Percentiles rank a stretch among this genome's conserved stretches.
phyloP scores from a whole-genome alignment of 2,797 vertebrate genomes.

The Darevskia nairensis region DNA sequence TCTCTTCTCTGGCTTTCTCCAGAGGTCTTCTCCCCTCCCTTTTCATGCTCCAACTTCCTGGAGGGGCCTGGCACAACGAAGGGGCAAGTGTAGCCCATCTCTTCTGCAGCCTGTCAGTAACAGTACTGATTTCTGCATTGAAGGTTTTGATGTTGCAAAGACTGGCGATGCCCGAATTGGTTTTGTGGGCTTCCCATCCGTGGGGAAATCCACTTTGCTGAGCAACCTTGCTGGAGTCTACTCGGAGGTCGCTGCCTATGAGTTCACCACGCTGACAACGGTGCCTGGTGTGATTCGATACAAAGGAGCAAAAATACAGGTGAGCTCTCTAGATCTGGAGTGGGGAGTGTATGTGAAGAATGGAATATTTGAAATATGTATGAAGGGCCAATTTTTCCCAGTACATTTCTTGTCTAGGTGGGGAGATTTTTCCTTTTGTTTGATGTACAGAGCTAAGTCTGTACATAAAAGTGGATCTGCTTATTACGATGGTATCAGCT shows the following conservation, averaged over 20 bases:
- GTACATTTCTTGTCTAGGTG: not conserved
- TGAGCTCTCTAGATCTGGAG: conserved; percentile 61
- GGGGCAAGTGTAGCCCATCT: too few relatives aligned
- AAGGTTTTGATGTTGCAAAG: conserved; percentile 98
- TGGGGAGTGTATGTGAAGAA: too few relatives aligned
- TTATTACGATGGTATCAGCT: too few relatives aligned
- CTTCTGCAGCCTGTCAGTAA: not conserved
- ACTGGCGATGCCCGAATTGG: conserved; percentile 97
- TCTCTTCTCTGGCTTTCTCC: not conserved
- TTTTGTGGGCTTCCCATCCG: conserved; percentile 98
- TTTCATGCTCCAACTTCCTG: not conserved
- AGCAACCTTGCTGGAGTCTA: conserved; percentile 98
- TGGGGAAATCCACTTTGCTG: conserved; percentile 96
- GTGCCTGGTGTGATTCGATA: conserved; percentile 98
- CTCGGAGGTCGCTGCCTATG: conserved; percentile 97
- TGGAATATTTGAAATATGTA: not conserved
- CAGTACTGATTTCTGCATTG: conserved; percentile 29
- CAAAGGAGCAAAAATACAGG: conserved; percentile 99
- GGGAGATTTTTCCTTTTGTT: not conserved
- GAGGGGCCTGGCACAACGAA: not conserved
- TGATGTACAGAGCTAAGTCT: not conserved
- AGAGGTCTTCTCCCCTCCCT: not conserved
- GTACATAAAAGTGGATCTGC: not conserved
- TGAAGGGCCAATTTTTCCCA: not conserved
- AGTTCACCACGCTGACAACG: conserved; percentile 97